phyloP scores from a whole-genome alignment of 1,140 invertebrate genomes.

The Leptinotarsa defecta region DNA sequence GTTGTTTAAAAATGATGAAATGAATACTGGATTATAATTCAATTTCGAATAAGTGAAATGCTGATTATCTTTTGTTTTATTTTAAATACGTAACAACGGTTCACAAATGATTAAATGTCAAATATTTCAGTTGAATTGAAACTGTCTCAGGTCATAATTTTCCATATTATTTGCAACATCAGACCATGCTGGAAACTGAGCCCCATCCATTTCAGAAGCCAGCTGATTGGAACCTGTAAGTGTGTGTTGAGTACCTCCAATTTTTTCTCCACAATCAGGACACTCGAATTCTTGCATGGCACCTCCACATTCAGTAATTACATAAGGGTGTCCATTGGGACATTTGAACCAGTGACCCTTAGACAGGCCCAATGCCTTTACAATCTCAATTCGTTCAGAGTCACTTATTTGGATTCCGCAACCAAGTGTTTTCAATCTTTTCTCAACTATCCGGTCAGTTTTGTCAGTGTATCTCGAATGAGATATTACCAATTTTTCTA shows the following conservation, averaged over 20 bases:
- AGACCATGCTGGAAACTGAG: slow-evolving; percentile 59
- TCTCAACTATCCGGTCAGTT: slow-evolving; percentile 27
- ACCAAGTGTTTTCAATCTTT: not conserved
- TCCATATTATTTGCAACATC: slow-evolving; percentile 11
- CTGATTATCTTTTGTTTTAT: no score
- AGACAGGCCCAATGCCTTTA: slow-evolving; percentile 64
- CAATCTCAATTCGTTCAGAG: slow-evolving; percentile 63
- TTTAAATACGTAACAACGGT: no score
- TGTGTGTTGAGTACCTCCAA: slow-evolving; percentile 67
- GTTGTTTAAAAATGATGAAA: no score
- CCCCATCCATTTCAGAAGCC: slow-evolving; percentile 66
- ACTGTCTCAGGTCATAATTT: not conserved
- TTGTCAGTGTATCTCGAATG: not conserved
- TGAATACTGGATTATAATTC: no score
- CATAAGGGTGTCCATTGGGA: slow-evolving; percentile 25
- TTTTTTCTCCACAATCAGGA: slow-evolving; percentile 63
- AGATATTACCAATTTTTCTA: not conserved
- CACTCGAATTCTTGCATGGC: slow-evolving; percentile 65
- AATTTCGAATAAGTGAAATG: no score
- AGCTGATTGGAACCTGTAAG: slow-evolving; percentile 60
- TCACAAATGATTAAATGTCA: no score
- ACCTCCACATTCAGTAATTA: slow-evolving; percentile 59
- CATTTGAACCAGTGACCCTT: slow-evolving; percentile 77
- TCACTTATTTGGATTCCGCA: slow-evolving; percentile 41
- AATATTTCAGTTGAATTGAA: not conserved